Percentiles rank a stretch among this genome's conserved stretches.
Conservation (phyloP, 2,113 vertebrate species). For the Sinocyclocheilus grahami region DNA sequence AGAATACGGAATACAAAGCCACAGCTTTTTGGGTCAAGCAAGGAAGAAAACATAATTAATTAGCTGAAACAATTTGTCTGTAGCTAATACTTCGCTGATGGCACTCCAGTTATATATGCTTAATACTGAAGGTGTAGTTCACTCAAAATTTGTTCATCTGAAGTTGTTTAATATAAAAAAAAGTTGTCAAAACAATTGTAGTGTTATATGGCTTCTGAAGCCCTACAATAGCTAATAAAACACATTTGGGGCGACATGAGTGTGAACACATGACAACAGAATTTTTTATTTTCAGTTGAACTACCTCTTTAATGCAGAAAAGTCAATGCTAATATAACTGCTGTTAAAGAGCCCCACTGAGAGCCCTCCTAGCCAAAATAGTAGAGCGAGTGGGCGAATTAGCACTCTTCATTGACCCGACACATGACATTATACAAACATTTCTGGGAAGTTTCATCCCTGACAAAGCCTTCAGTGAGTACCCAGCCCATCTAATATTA, state of each 20-base stretch:
- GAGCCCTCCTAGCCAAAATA: conserved; percentile 29
- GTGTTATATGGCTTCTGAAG: neutral
- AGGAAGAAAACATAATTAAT: neutral
- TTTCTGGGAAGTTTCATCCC: conserved; percentile 30
- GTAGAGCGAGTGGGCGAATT: conserved; percentile 22
- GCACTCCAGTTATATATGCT: neutral
- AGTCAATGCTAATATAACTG: conserved; percentile 6
- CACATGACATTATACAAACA: conserved; percentile 34
- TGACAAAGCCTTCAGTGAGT: conserved; percentile 19
- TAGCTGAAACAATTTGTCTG: neutral
- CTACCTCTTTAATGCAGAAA: conserved; percentile 6
- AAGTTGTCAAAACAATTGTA: neutral
- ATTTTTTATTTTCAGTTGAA: neutral
- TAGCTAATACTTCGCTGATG: neutral
- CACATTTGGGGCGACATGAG: neutral
- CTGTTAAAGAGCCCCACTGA: conserved; percentile 26
- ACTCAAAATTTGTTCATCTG: neutral
- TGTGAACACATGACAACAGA: neutral
- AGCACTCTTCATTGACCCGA: conserved; percentile 29
- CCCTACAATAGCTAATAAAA: neutral
- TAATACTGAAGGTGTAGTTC: neutral
- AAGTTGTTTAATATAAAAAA: neutral
- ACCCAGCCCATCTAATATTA: conserved; percentile 35
- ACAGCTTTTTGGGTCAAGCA: neutral
- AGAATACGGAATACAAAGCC: neutral